Base-by-base conservation (phyloP, 2,113 vertebrate species). In the Varanus komodoensis region DNA sequence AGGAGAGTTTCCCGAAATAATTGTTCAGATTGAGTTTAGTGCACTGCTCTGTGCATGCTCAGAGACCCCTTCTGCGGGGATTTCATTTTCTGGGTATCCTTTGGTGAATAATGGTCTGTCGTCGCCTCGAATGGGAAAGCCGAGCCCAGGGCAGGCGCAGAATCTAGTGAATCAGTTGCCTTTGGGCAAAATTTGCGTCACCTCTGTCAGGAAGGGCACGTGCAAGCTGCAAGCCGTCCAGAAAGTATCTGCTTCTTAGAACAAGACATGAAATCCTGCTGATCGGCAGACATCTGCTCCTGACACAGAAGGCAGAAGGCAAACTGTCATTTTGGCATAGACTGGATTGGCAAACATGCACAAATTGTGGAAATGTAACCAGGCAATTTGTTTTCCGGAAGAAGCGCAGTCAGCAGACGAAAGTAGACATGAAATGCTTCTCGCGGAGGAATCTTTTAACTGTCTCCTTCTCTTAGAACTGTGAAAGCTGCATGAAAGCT, bases 341-440 rank as follows among this genome's bases (percentile, higher is more conserved):
- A 87, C 68, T 44, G 17, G 27, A 68, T 48, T n/a, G 75, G 86
- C 75, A 87, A 68, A 87, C 75, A n/a, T 87, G 68, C 48, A 12
- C 75, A n/a, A 80, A 44, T 61, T 23, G 44, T 50, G 68, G 86
- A 25, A 50, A 67, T 11, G 44, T 3, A 34, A n/a, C 61, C 27
- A 52, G 77, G 11, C 17, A 23, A 38, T 83, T 83, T 67, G 3
- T 67, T n/a, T 25, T 11, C 23, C 25, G 21, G 52, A n/a, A 38
- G 81, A 32, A 11, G 21, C 38, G 57, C 32, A 9, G 57, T 21
- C 19, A 21, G 27, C 2, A 29, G 69, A 71, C 32, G 29, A 29
- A 71, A 25, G 12, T 14, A 4, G 14, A 54, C 25, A 80, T 54
- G 12, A 54, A 80, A 32, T 32, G 25, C 29, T 52, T 23, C 3